Evolutionary conservation across 2,888 invertebrate genomes (phyloP).

Genomic region (Epiblema foenella): DNA sequence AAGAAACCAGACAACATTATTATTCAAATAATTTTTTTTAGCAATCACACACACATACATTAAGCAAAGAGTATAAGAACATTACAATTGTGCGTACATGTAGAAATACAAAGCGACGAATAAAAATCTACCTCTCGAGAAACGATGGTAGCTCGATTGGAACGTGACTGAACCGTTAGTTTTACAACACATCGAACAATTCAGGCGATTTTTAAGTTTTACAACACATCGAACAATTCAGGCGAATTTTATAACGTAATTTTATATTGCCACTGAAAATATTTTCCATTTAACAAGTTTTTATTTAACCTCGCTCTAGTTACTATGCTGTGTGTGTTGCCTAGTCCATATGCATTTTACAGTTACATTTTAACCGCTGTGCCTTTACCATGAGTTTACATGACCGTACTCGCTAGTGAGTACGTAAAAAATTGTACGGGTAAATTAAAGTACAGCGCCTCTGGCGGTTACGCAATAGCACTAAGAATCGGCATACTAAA

Average conservation of each 20-base stretch:
- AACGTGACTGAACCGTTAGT: background rate
- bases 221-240: background rate
- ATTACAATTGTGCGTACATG: too few species aligned
- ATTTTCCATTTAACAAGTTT: background rate
- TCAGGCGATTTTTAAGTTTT: background rate
- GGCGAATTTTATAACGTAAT: conserved; percentile 4
- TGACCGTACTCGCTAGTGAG: too few species aligned
- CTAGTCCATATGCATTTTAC: background rate
- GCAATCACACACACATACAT: too few species aligned
- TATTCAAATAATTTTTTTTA: too few species aligned
- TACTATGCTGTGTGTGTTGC: background rate
- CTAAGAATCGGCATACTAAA: too few species aligned
- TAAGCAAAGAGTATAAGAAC: too few species aligned
- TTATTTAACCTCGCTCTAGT: background rate
- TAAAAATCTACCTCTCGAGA: background rate
- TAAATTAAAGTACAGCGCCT: too few species aligned
- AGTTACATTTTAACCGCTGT: background rate
- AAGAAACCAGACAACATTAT: too few species aligned
- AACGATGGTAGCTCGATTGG: background rate
- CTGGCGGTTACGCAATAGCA: too few species aligned
- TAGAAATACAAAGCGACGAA: too few species aligned
- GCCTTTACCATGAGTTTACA: too few species aligned
- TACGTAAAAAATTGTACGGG: too few species aligned
- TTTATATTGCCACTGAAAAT: conserved; percentile 1
- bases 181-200: background rate